A percentile compares a stretch with the other conserved stretches of the same genome.
Conservation (phyloP, 1,140 invertebrate species). For the Vanessa atalanta region DNA sequence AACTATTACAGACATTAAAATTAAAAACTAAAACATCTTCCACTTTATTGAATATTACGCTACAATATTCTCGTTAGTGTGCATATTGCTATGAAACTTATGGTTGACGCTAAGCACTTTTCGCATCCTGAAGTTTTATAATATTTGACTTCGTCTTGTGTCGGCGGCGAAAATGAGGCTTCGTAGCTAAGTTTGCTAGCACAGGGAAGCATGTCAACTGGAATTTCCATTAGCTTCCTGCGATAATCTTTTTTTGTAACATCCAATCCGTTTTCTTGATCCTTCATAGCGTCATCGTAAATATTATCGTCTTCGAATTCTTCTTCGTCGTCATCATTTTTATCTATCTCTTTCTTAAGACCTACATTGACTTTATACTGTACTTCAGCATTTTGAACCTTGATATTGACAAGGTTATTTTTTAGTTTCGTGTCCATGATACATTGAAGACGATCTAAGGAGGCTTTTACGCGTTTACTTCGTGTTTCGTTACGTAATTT, state of each 20-base stretch:
- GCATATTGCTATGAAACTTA: slow-evolving; percentile 34
- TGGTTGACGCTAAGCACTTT: slow-evolving; percentile 30
- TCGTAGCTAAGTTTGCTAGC: slow-evolving; percentile 82
- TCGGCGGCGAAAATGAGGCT: slow-evolving; percentile 78
- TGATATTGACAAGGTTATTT: slow-evolving; percentile 45
- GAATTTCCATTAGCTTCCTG: slow-evolving; percentile 82
- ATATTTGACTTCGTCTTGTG: slow-evolving; percentile 76
- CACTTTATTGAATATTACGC: slow-evolving; percentile 13
- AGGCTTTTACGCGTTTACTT: slow-evolving; percentile 83
- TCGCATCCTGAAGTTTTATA: slow-evolving; percentile 63
- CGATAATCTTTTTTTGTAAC: slow-evolving; percentile 62
- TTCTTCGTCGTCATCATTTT: slow-evolving; percentile 60
- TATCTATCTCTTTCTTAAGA: slow-evolving; percentile 53
- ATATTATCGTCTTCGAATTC: slow-evolving; percentile 55
- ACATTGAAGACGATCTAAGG: slow-evolving; percentile 85
- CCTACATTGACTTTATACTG: slow-evolving; percentile 38
- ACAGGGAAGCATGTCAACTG: slow-evolving; percentile 84
- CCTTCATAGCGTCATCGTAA: slow-evolving; percentile 70
- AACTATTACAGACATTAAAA: slow-evolving; percentile 12
- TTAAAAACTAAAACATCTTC: slow-evolving; percentile 11
- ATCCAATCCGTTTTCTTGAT: slow-evolving; percentile 59
- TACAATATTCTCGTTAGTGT: slow-evolving; percentile 40
- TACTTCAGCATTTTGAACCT: slow-evolving; percentile 46
- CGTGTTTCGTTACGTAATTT: slow-evolving; percentile 86
- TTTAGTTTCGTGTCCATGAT: slow-evolving; percentile 81